Conservation (phyloP, 2,797 vertebrate species). For the Myotis myotis region DNA sequence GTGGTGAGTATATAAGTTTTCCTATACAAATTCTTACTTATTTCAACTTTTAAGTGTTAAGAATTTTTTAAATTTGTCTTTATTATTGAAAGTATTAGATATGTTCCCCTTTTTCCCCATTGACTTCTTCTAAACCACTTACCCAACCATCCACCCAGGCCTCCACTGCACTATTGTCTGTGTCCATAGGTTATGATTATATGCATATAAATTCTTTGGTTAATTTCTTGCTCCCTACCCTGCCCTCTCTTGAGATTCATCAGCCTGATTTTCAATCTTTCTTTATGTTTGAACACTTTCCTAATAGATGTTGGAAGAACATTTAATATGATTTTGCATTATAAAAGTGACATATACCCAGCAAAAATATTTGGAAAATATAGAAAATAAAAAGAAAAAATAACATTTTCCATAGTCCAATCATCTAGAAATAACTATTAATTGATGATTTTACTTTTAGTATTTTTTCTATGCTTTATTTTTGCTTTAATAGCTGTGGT, state of each 20-base stretch:
- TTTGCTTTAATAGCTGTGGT: neutral
- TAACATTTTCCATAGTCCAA: neutral
- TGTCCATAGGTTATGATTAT: too few species aligned
- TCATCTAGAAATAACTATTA: neutral
- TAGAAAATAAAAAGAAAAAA: neutral
- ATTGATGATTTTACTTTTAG: neutral
- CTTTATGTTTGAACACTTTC: neutral
- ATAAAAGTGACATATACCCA: neutral
- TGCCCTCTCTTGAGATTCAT: too few species aligned
- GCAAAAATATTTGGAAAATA: conserved; percentile 19
- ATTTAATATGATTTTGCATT: neutral
- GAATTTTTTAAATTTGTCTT: neutral
- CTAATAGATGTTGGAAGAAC: neutral
- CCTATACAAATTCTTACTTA: neutral
- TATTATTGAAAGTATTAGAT: too few species aligned
- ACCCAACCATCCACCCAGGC: too few species aligned
- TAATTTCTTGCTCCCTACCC: too few species aligned
- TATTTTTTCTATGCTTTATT: neutral
- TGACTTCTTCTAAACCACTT: too few species aligned
- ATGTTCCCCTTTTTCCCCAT: too few species aligned
- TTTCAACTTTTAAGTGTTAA: neutral
- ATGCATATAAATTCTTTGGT: too few species aligned
- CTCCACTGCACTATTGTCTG: too few species aligned
- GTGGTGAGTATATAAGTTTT: neutral
- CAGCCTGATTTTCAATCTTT: neutral